Conservation (phyloP, 2,888 invertebrate genomes). For the Leptinotarsa tumamoca region DNA sequence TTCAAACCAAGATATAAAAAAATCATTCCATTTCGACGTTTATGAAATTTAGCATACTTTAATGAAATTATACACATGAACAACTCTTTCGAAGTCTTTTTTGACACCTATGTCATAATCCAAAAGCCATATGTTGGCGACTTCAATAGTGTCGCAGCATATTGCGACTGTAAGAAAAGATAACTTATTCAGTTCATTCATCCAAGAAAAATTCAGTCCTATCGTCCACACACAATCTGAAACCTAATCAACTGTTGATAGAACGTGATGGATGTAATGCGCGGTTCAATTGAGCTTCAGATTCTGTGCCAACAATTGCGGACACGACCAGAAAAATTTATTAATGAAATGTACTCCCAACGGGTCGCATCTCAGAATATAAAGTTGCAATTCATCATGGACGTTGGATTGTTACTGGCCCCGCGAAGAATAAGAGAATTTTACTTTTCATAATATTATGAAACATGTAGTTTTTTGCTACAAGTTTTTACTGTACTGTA, state of each 20-base stretch:
- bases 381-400: constrained; percentile 56
- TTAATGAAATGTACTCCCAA: constrained; percentile 60
- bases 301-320: constrained; percentile 55
- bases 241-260: constrained; percentile 58
- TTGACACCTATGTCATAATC: too few species aligned
- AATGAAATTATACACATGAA: too few species aligned
- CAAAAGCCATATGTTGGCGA: too few species aligned
- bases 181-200: background rate
- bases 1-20: too few species aligned
- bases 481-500: too few species aligned
- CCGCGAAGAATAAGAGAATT: constrained; percentile 38
- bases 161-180: background rate
- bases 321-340: constrained; percentile 60
- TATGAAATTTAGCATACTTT: too few species aligned
- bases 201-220: constrained; percentile 23
- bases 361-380: constrained; percentile 57
- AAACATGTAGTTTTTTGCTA: background rate
- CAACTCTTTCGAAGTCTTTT: too few species aligned
- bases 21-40: too few species aligned
- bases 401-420: constrained; percentile 51
- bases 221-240: constrained; percentile 48
- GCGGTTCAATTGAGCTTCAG: constrained; percentile 55
- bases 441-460: background rate
- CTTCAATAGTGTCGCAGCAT: too few species aligned
- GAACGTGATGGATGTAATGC: constrained; percentile 52